Percentiles rank a stretch among this genome's conserved stretches.
Conservation (phyloP, 2,113 vertebrate genomes). For the Neolamprologus devosi region DNA sequence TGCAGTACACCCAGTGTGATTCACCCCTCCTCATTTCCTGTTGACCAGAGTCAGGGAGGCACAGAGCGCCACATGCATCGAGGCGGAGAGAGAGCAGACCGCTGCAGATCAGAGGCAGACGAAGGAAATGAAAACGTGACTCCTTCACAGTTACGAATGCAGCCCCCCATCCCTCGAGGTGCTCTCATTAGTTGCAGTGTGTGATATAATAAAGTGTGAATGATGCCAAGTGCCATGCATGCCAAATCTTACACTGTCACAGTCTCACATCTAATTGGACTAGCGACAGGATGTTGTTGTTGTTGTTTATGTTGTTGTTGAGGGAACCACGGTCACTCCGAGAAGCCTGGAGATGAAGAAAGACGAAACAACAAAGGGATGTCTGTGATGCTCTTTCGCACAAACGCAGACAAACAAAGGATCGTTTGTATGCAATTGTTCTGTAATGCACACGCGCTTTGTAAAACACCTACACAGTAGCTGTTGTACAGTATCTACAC, state of each 20-base stretch:
- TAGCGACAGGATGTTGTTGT: neutral
- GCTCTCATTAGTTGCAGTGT: constrained; percentile 13
- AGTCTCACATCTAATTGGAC: constrained; percentile 23
- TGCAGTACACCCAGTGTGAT: constrained; percentile 16
- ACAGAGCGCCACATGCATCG: neutral
- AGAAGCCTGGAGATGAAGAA: neutral
- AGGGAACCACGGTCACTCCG: neutral
- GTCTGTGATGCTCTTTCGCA: neutral
- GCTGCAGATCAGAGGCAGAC: neutral
- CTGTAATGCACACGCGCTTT: neutral
- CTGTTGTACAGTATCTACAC: neutral
- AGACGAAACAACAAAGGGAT: neutral
- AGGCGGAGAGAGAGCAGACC: neutral
- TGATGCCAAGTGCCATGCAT: constrained; percentile 1
- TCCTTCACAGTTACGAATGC: neutral
- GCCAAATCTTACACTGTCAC: constrained; percentile 15
- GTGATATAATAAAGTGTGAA: constrained; percentile 30
- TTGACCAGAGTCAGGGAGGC: constrained; percentile 26
- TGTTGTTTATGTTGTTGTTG: neutral
- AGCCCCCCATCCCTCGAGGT: neutral
- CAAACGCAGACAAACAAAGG: neutral
- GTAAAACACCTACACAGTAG: neutral
- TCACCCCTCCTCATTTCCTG: constrained; percentile 54
- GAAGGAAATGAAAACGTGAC: neutral
- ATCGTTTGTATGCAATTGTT: neutral